Conservation (phyloP, 2,113 vertebrate species). For the Halcyon senegalensis region DNA sequence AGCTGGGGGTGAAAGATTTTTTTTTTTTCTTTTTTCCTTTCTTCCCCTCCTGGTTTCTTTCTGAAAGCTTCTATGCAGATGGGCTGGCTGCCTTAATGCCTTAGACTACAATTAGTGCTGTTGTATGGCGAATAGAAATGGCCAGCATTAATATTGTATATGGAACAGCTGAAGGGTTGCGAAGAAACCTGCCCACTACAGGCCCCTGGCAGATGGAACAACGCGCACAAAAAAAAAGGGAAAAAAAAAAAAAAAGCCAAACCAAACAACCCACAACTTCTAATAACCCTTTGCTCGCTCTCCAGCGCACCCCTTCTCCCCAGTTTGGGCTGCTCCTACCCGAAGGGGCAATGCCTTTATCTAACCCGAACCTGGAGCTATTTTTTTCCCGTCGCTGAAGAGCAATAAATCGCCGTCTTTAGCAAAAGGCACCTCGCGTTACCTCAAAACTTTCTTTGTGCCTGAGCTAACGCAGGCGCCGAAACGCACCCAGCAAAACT, state of each 20-base stretch:
- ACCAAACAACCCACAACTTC: conserved; percentile 48
- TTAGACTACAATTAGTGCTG: conserved; percentile 82
- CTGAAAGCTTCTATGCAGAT: conserved; percentile 87
- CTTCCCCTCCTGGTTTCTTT: conserved; percentile 66
- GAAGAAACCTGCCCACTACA: conserved; percentile 77
- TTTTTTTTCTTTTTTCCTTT: not conserved
- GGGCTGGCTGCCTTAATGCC: conserved; percentile 81
- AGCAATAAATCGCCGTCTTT: not conserved
- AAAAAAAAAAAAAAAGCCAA: not conserved
- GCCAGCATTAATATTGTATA: conserved; percentile 97
- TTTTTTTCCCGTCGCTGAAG: not conserved
- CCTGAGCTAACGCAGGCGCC: not conserved
- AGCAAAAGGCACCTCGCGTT: not conserved
- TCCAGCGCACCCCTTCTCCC: conserved; percentile 73
- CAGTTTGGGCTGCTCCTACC: conserved; percentile 55
- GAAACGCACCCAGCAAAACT: not conserved
- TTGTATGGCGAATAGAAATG: conserved; percentile 81
- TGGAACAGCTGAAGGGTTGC: conserved; percentile 90
- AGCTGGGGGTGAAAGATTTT: conserved; percentile 78
- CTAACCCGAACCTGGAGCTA: conserved; percentile 53
- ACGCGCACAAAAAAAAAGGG: conserved; percentile 51
- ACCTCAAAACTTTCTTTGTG: conserved; percentile 18
- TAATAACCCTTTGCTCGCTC: conserved; percentile 78
- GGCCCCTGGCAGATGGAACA: conserved; percentile 95
- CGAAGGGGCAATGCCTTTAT: conserved; percentile 82